These are phyloP conservation scores for Antechinus flavipes DNA, from an alignment of 2,113 vertebrate genomes.

Conservation along the genomic window DNA sequence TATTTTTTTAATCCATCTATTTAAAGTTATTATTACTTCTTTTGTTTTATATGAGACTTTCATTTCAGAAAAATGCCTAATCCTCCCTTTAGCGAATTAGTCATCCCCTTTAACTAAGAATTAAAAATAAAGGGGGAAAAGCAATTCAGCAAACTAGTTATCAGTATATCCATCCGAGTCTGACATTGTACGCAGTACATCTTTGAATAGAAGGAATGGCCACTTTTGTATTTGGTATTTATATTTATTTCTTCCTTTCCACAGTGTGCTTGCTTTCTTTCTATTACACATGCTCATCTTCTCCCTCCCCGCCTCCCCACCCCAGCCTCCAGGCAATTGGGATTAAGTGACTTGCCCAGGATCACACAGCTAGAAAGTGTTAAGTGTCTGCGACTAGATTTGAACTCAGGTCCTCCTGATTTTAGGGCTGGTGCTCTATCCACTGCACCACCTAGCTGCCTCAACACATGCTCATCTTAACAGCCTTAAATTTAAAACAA, in stretches of 20 bases:
- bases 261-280: neutral
- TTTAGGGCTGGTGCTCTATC: too few species aligned
- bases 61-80: neutral
- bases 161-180: neutral
- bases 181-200: neutral
- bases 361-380: too few species aligned
- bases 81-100: neutral
- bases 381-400: too few species aligned
- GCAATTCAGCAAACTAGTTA: neutral
- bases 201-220: neutral
- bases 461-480: neutral
- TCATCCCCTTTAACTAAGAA: neutral
- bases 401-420: too few species aligned
- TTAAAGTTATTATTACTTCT: neutral
- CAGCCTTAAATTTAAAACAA: neutral
- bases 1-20: neutral
- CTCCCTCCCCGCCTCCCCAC: too few species aligned
- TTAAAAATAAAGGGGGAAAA: neutral
- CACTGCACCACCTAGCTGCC: too few species aligned
- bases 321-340: too few species aligned
- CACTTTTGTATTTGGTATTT: neutral
- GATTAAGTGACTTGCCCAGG: too few species aligned
- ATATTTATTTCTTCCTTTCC: neutral
- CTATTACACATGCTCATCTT: neutral
- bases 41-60: neutral